Evolutionary conservation across 2,888 invertebrate genomes (phyloP), one percentile per base, ranked within the genome.

Genomic region (Cataglyphis albicans): DNA sequence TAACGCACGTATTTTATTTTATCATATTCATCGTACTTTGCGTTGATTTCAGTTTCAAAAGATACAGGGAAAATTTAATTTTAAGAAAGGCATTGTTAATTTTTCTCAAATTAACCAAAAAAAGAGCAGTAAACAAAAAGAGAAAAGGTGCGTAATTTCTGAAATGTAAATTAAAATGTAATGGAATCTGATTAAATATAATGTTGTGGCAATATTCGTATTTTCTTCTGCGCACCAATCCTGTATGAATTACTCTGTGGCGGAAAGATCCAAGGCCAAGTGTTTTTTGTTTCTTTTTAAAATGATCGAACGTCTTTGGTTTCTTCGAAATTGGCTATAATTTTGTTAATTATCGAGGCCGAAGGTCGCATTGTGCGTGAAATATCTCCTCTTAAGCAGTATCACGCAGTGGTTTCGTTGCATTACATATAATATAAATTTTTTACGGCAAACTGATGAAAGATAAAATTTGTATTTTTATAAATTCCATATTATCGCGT

Each of bases 251-350:
- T 55, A 70, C 35, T 35, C 55, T 3, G 15, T 21, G 15, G 5
- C 9, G 4, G 32, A 15, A 44, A 29, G 18, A 44, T 67, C 2
- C 44, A 67, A 70, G 52, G 52, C 32, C 52, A 48, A 48, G 9
- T 70, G 12, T 6, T 35, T 59, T 44, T 52, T 63, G 21, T 29
- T 41, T 59, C 41, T 41, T 0, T 32, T 61, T 74, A 38, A 72
- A 38, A 72, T 57, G 18, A 55, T 35, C 35, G 35, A 55, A 68
- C 29, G 25, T 41, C 5, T 6, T 48, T 55, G 35, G 3, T 72
- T 55, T 72, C 70, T 72, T 72, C 55, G 15, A 70, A 70, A 55
- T 55, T 70, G 35, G 55, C 35, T 55, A 72, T 72, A 12, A 70
- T 55, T 72, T 55, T 35, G 15, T 35, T 18, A 70, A 70, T 12